phyloP scores from a whole-genome alignment of 2,888 invertebrate genomes.

The Dynastes hyllus region DNA sequence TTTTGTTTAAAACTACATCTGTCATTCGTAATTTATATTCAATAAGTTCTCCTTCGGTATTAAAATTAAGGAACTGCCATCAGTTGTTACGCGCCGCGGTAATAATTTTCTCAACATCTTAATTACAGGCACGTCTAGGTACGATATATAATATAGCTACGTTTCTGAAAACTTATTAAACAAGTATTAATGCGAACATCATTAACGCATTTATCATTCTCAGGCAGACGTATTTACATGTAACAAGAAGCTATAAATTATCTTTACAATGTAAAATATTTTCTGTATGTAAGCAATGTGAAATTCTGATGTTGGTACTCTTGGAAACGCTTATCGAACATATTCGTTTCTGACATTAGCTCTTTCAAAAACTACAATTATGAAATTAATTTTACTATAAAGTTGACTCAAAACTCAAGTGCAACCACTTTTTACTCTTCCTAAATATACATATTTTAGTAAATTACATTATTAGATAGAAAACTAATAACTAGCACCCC shows the following conservation, averaged over 20 bases:
- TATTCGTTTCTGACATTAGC: no score
- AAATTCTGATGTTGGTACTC: no score
- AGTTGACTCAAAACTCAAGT: no score
- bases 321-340: no score
- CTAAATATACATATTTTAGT: no score
- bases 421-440: no score
- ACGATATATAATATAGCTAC: conserved; percentile 14
- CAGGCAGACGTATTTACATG: conserved; percentile 12
- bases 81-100: conserved; percentile 22
- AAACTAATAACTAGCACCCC: no score
- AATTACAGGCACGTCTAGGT: conserved; percentile 33
- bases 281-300: no score
- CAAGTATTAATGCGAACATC: conserved; percentile 33
- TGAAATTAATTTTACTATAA: no score
- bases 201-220: conserved; percentile 33
- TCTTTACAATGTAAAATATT: neutral
- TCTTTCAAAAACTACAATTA: no score
- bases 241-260: conserved; percentile 19
- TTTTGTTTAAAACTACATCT: neutral
- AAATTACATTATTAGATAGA: no score
- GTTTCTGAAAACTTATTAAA: conserved; percentile 36
- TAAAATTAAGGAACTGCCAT: conserved; percentile 35
- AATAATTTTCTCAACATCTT: conserved; percentile 36
- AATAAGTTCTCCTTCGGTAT: conserved; percentile 24
- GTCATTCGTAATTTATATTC: conserved; percentile 25